phyloP scores from a whole-genome alignment of 2,797 vertebrate species.

The Agapornis canus region DNA sequence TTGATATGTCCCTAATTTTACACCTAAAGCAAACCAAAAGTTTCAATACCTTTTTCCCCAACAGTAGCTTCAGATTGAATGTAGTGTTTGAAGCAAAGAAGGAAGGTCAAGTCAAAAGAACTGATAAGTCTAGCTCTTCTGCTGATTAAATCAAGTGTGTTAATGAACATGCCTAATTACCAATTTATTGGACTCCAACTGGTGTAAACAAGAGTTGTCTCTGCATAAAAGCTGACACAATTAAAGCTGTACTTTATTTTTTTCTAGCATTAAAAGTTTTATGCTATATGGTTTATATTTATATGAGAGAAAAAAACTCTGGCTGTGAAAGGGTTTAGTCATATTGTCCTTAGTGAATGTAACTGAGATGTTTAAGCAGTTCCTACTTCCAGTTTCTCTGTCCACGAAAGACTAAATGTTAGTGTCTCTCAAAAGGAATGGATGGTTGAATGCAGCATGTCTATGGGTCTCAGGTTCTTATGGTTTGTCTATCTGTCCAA shows the following conservation, averaged over 20 bases:
- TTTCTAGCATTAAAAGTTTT: neutral
- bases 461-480: neutral
- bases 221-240: neutral
- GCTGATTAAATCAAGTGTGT: neutral
- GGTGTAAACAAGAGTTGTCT: neutral
- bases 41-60: neutral
- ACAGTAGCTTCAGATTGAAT: neutral
- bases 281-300: neutral
- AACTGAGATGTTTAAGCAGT: neutral
- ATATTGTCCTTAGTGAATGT: neutral
- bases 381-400: neutral
- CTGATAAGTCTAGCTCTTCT: neutral
- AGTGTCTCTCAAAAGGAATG: neutral
- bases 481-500: neutral
- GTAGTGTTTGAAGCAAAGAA: neutral
- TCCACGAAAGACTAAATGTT: rapidly evolving
- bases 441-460: rapidly evolving
- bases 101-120: neutral
- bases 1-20: neutral
- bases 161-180: neutral
- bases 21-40: neutral
- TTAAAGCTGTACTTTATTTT: neutral
- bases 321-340: neutral
- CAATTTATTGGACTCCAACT: neutral
- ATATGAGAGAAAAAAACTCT: neutral